A percentile compares a stretch with the other conserved stretches of the same genome.
Conservation (phyloP, 2,797 vertebrate genomes). For the Ciconia nigra region DNA sequence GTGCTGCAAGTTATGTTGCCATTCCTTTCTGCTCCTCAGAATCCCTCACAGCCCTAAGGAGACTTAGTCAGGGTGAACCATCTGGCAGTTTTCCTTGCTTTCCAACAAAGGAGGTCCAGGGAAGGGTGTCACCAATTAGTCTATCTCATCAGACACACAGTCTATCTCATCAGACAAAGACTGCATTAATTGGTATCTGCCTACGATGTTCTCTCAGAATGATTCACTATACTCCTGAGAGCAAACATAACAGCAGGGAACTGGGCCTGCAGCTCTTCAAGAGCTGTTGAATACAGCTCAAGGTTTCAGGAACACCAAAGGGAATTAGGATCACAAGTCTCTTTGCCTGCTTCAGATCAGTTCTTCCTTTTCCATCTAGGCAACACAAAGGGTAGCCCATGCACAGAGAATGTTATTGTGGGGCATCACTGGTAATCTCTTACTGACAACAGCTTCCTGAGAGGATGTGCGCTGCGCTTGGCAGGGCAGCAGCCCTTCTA, state of each 20-base stretch:
- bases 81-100: not conserved
- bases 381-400: not conserved
- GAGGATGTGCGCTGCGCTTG: not conserved
- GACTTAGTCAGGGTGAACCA: not conserved
- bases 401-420: fast-evolving
- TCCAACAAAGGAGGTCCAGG: not conserved
- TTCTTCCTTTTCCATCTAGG: not conserved
- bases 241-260: not conserved
- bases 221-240: not conserved
- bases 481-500: not conserved
- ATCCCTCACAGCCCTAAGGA: not conserved
- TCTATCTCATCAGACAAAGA: not conserved
- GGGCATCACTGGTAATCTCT: not conserved
- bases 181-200: not conserved
- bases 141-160: not conserved
- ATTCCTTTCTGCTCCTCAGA: not conserved
- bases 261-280: not conserved
- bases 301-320: not conserved
- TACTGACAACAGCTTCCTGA: not conserved
- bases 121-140: not conserved
- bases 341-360: not conserved
- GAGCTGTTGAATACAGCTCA: not conserved
- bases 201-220: not conserved
- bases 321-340: not conserved
- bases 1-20: not conserved